phyloP scores from a whole-genome alignment of 2,113 vertebrate genomes.

The Aptenodytes patagonicus region DNA sequence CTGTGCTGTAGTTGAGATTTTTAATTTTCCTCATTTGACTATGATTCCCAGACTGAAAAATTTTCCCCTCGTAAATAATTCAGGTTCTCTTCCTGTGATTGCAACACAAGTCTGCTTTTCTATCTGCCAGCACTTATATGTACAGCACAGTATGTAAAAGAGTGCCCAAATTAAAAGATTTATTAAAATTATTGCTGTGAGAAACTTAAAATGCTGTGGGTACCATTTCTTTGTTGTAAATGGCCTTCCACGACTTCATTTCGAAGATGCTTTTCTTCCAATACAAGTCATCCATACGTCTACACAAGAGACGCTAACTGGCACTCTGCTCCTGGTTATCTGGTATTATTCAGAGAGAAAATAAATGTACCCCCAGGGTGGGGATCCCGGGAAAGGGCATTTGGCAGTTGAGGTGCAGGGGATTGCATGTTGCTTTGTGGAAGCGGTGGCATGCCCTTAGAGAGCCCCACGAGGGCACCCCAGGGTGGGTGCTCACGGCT shows the following conservation, averaged over 20 bases:
- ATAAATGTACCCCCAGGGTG: fast-evolving
- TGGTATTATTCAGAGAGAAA: not conserved
- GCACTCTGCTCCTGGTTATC: not conserved
- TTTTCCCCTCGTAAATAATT: constrained; percentile 32
- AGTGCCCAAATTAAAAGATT: constrained; percentile 9
- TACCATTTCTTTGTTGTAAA: not conserved
- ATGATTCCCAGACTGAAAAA: not conserved
- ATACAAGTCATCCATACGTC: not conserved
- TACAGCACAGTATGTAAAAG: not conserved
- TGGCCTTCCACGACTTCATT: not conserved
- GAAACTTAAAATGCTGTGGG: not conserved
- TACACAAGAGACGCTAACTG: not conserved
- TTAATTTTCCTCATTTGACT: constrained; percentile 44
- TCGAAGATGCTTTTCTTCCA: not conserved
- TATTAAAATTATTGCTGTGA: not conserved
- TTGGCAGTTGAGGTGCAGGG: not conserved
- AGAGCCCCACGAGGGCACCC: not conserved
- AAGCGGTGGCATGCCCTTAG: fast-evolving
- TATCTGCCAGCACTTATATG: not conserved
- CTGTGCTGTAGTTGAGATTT: not conserved
- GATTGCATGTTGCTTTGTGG: not conserved
- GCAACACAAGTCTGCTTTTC: constrained; percentile 7
- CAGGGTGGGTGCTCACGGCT: not conserved
- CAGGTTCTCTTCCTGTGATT: constrained; percentile 19
- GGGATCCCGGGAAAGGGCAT: not conserved